Percentiles rank a stretch among this genome's conserved stretches.
These are phyloP conservation scores for Lepeophtheirus salmonis DNA, from an alignment of 1,140 invertebrate genomes.

Conservation along the genomic window DNA sequence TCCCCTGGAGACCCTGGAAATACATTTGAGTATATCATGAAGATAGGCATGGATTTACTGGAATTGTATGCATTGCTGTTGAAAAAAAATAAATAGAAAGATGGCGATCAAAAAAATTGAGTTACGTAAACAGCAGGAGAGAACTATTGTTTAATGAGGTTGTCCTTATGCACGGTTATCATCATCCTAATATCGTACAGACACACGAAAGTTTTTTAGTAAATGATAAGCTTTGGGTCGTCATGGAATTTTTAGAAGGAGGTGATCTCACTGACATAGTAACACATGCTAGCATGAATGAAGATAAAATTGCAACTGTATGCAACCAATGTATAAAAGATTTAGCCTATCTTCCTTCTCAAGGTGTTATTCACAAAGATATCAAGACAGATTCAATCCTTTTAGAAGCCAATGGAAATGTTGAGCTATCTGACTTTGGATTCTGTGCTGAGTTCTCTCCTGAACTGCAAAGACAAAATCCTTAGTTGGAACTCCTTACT, in stretches of 20 bases:
- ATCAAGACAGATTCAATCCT: constrained; percentile 97
- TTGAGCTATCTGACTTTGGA: constrained; percentile 92
- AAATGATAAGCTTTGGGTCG: constrained; percentile 94
- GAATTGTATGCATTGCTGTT: constrained; percentile 85
- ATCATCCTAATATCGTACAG: constrained; percentile 96
- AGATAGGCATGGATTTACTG: constrained; percentile 95
- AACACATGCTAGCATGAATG: constrained; percentile 72
- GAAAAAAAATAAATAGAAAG: constrained; percentile 58
- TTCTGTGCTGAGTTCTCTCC: constrained; percentile 91
- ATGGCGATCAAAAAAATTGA: constrained; percentile 99
- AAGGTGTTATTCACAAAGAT: constrained; percentile 89
- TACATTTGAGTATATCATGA: constrained; percentile 59
- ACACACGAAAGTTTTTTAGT: constrained; percentile 97
- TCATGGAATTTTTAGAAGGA: constrained; percentile 97
- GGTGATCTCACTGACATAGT: constrained; percentile 95
- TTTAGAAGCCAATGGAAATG: constrained; percentile 65
- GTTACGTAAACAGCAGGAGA: constrained; percentile 76
- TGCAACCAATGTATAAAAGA: constrained; percentile 87
- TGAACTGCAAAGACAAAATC: constrained; percentile 92
- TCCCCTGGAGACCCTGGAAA: constrained; percentile 79
- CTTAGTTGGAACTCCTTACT: constrained; percentile 92
- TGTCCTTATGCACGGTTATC: constrained; percentile 96
- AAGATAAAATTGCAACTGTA: constrained; percentile 93
- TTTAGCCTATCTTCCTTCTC: constrained; percentile 79
- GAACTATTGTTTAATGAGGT: constrained; percentile 96